A percentile compares a stretch with the other conserved stretches of the same genome.
phyloP scores from a whole-genome alignment of 1,140 invertebrate genomes.

The Drosophila erecta region DNA sequence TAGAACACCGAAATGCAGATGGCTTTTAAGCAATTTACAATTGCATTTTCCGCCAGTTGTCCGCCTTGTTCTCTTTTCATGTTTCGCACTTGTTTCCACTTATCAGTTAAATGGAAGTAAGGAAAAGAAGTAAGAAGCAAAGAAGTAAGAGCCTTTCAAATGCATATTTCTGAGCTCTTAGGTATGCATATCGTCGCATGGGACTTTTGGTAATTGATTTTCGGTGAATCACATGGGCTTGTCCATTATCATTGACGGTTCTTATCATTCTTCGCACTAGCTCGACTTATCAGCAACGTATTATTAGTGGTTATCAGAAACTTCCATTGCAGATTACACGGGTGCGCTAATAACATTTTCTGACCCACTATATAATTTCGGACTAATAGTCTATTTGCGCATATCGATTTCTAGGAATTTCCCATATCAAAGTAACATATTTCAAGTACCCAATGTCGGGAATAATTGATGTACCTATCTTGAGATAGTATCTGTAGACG shows the following conservation, averaged over 20 bases:
- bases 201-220: constrained; percentile 19
- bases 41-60: not conserved
- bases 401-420: not conserved
- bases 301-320: constrained; percentile 14
- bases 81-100: not conserved
- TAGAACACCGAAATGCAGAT: constrained; percentile 1
- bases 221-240: constrained; percentile 23
- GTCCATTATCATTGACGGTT: not conserved
- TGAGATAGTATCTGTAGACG: not conserved
- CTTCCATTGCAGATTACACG: not conserved
- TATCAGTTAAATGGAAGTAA: constrained; percentile 3
- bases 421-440: constrained; percentile 3
- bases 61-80: constrained; percentile 5
- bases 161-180: not conserved
- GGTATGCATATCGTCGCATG: not conserved
- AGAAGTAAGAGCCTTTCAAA: not conserved
- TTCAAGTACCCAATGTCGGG: not conserved
- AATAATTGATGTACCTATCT: constrained; percentile 1
- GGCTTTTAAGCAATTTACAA: constrained; percentile 25
- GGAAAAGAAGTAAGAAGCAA: not conserved
- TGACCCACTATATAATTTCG: constrained; percentile 5
- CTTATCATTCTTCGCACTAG: constrained; percentile 10
- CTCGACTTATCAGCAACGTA: constrained; percentile 12
- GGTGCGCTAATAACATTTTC: constrained; percentile 13
- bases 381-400: constrained; percentile 8